phyloP scores from a whole-genome alignment of 1,140 invertebrate species.

The Prorops nasuta region DNA sequence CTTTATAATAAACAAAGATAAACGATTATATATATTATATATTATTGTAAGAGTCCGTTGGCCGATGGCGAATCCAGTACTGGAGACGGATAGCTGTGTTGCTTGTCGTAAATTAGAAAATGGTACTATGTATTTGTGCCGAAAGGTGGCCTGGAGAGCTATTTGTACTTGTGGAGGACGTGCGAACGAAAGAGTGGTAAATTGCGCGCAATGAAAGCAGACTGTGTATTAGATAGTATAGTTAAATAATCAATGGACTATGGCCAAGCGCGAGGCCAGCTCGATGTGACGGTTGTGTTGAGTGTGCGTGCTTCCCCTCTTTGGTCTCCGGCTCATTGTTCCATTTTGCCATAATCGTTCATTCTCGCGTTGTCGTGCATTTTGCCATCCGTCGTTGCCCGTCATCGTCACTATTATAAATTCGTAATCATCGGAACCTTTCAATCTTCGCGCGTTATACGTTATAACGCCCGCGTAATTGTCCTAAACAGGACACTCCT shows the following conservation, averaged over 20 bases:
- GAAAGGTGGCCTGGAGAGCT: no score
- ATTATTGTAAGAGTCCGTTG: no score
- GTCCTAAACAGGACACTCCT: no score
- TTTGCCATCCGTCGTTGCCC: conserved; percentile 18
- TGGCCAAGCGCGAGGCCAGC: conserved; percentile 45
- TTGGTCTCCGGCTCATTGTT: conserved; percentile 36
- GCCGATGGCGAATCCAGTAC: no score
- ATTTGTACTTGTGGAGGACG: no score
- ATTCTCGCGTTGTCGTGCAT: conserved; percentile 24
- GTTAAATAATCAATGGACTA: conserved; percentile 48
- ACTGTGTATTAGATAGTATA: conserved; percentile 53
- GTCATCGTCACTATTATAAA: conserved; percentile 21
- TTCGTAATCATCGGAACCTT: conserved; percentile 22
- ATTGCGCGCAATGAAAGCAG: conserved; percentile 42
- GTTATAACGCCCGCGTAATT: conserved; percentile 1
- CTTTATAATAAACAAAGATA: no score
- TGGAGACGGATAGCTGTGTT: no score
- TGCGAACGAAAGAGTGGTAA: conserved; percentile 23
- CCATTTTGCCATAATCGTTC: conserved; percentile 30
- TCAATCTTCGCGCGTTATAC: conserved; percentile 4
- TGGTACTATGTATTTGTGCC: no score
- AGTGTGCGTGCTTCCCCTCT: conserved; percentile 54
- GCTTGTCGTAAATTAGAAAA: no score
- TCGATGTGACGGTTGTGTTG: conserved; percentile 56
- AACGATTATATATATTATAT: no score